Percentiles rank a stretch among this genome's conserved stretches.
Evolutionary conservation across 2,888 invertebrate species (phyloP).

Genomic region (Lepas anatifera): DNA sequence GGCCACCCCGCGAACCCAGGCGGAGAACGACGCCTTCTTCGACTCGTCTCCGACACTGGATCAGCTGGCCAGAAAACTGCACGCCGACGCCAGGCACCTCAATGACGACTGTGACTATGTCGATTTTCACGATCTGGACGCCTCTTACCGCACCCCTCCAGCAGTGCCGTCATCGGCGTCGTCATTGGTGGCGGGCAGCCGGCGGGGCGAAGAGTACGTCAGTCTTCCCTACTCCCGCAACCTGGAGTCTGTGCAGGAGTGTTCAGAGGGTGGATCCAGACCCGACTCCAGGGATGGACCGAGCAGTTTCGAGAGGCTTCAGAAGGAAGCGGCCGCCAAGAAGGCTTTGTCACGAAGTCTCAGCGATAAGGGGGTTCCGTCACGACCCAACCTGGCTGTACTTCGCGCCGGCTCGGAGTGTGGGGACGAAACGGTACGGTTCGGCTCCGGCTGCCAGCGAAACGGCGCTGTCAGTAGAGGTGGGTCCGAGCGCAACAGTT

Average conservation of each 20-base stretch:
- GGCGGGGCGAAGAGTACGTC: not conserved
- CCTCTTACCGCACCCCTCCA: conserved; percentile 17
- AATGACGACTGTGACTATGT: conserved; percentile 19
- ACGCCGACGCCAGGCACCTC: conserved; percentile 20
- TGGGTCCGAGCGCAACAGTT: conserved; percentile 18
- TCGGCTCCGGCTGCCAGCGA: conserved; percentile 14
- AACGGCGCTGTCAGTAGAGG: too few species aligned
- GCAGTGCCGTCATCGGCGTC: not conserved
- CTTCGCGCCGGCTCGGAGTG: conserved; percentile 27
- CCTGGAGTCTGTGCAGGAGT: conserved; percentile 15
- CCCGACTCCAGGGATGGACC: conserved; percentile 19
- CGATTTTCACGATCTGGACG: conserved; percentile 19
- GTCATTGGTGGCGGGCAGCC: conserved; percentile 2
- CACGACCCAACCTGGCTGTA: conserved; percentile 22
- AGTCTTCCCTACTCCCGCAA: conserved; percentile 2
- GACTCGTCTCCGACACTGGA: conserved; percentile 18
- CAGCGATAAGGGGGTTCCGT: conserved; percentile 33
- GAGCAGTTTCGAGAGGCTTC: conserved; percentile 19
- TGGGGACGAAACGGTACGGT: conserved; percentile 25
- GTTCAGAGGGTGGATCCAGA: conserved; percentile 15
- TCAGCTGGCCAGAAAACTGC: conserved; percentile 19
- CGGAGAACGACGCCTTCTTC: conserved; percentile 16
- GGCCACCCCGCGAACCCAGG: not conserved
- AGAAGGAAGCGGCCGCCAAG: conserved; percentile 23
- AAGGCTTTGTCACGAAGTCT: conserved; percentile 28